A percentile compares a stretch with the other conserved stretches of the same genome.
Conservation (phyloP, 2,797 vertebrate genomes). For the Sparus aurata region DNA sequence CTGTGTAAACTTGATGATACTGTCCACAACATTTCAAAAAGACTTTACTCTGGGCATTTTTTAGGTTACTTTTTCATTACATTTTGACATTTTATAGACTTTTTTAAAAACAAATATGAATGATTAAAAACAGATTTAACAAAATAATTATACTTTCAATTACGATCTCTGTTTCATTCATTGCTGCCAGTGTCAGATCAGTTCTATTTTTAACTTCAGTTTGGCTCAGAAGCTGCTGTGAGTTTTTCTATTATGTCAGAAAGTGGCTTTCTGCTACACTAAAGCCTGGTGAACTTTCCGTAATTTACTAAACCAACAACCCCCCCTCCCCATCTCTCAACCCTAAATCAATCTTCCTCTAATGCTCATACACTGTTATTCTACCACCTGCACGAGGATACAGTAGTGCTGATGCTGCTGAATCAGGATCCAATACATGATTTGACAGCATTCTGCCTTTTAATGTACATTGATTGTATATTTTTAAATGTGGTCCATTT, state of each 20-base stretch:
- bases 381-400: slow-evolving; percentile 2
- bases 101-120: too few relatives aligned
- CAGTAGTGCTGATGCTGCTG: not conserved
- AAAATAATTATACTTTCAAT: too few relatives aligned
- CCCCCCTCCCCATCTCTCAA: not conserved
- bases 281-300: slow-evolving; percentile 8
- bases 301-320: slow-evolving; percentile 20
- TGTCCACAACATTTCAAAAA: too few relatives aligned
- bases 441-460: not conserved
- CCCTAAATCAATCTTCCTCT: slow-evolving; percentile 11
- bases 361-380: slow-evolving; percentile 9
- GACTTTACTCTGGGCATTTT: too few relatives aligned
- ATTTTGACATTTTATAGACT: too few relatives aligned
- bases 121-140: too few relatives aligned
- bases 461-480: too few relatives aligned
- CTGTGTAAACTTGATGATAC: too few relatives aligned
- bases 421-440: not conserved
- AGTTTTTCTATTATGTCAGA: not conserved
- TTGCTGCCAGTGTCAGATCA: not conserved
- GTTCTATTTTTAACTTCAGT: not conserved
- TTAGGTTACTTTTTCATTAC: too few relatives aligned
- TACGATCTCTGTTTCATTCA: not conserved
- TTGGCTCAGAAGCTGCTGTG: not conserved
- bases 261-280: slow-evolving; percentile 2
- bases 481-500: not conserved